Percentiles rank a stretch among this genome's conserved stretches.
These are phyloP conservation scores for Podargus strigoides DNA, from an alignment of 2,797 vertebrate genomes.

Conservation along the genomic window DNA sequence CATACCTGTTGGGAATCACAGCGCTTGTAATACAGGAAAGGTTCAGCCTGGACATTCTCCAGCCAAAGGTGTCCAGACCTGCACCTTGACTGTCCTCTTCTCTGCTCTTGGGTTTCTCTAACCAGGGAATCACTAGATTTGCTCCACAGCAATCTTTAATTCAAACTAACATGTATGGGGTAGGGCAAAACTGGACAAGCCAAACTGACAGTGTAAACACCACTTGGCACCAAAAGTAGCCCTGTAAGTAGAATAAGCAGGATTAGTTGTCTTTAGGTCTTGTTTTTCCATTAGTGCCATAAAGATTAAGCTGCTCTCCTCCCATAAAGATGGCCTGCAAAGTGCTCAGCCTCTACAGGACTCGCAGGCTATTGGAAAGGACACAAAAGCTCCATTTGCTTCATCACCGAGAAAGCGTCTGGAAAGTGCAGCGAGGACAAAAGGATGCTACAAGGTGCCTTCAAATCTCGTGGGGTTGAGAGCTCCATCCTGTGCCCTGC, in stretches of 20 bases:
- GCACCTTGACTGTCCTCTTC: not conserved
- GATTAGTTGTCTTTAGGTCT: conserved; percentile 2
- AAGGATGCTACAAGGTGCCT: not conserved
- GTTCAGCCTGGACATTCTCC: not conserved
- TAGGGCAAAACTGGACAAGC: not conserved
- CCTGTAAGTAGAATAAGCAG: not conserved
- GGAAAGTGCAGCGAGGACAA: not conserved
- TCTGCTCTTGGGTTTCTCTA: not conserved
- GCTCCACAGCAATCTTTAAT: not conserved
- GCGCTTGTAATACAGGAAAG: not conserved
- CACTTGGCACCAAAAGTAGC: not conserved
- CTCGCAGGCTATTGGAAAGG: not conserved
- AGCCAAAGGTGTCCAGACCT: not conserved
- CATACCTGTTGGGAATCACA: rapidly evolving
- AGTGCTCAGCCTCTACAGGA: not conserved
- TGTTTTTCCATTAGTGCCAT: conserved; percentile 29
- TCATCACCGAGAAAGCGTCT: not conserved
- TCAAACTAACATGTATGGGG: not conserved
- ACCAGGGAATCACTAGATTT: not conserved
- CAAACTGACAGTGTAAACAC: not conserved
- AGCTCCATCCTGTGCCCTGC: not conserved
- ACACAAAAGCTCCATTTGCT: conserved; percentile 30
- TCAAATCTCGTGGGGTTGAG: not conserved
- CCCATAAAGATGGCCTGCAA: not conserved
- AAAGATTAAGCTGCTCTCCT: not conserved